phyloP scores from a whole-genome alignment of 1,140 invertebrate genomes.

The Drosophila kanapiae region DNA sequence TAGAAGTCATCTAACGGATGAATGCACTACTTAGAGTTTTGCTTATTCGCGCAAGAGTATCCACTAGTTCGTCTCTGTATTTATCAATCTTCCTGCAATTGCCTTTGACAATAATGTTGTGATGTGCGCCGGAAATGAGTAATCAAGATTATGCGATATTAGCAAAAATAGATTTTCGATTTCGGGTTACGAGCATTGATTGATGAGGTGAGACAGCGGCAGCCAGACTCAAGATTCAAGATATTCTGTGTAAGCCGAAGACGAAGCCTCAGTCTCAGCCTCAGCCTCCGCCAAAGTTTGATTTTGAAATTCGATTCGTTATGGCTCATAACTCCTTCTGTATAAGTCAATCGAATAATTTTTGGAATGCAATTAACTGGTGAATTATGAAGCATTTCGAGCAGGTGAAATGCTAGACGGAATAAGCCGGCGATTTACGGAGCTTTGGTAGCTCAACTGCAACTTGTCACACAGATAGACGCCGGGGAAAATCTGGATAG shows the following conservation, averaged over 20 bases:
- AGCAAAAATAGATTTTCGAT: conserved; percentile 70
- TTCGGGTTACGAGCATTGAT: conserved; percentile 62
- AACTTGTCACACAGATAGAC: conserved; percentile 48
- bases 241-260: conserved; percentile 29
- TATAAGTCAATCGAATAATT: conserved; percentile 37
- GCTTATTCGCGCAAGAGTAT: conserved; percentile 46
- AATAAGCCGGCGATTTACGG: conserved; percentile 59
- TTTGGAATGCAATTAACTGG: conserved; percentile 61
- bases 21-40: conserved; percentile 14
- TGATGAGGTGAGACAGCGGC: conserved; percentile 71
- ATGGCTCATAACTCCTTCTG: conserved; percentile 57
- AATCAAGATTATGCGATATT: conserved; percentile 83
- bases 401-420: conserved; percentile 69
- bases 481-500: conserved; percentile 25
- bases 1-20: conserved; percentile 67
- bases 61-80: conserved; percentile 9
- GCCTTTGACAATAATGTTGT: conserved; percentile 71
- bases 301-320: conserved; percentile 52
- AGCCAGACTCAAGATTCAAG: conserved; percentile 20
- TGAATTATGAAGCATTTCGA: conserved; percentile 58
- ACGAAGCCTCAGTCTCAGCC: too few relatives aligned
- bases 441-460: conserved; percentile 54
- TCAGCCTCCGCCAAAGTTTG: conserved; percentile 4
- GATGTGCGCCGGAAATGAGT: conserved; percentile 81
- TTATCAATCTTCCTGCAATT: conserved; percentile 41